Evolutionary conservation across 2,797 vertebrate species (phyloP), one percentile per base, ranked within the genome.

Genomic region (Syngnathus rostellatus): DNA sequence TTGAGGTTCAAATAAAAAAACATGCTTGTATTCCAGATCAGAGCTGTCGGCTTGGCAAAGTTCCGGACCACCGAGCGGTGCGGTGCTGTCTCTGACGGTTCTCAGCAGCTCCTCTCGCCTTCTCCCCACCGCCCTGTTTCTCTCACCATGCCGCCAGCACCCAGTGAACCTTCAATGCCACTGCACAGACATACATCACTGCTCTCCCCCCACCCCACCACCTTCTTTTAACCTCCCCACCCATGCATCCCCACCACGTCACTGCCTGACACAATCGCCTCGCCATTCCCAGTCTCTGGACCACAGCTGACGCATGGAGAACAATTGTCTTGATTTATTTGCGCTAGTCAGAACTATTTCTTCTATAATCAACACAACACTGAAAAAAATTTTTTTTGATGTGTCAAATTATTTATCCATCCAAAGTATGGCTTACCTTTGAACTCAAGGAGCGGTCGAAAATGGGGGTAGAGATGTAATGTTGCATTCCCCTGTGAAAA

Each of bases 391-490:
- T n/a, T n/a, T n/a, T n/a, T n/a, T 31, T 31, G 31, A 31, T 31
- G 31, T 31, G 31, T 31, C 31, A 31, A 31, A 31, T 31, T 39
- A 37, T 38, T 6, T 17, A 50, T 17, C 53, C 31, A 16, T 57
- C 55, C 16, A 37, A 2, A 16, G 14, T 31, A 14, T 14, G 25
- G 58, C 87, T 87, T 89, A 92, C 92, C 91, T 93, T 91, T 91
- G 71, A 91, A 92, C 84, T 92, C 89, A 23, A 92, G 84, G 55
- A 92, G 83, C 0, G 88, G 87, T 73, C 90, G 81, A 81, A 92
- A 92, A 85, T 93, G 92, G 39, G 91, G 92, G 78, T 93, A 92
- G 46, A 93, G 90, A 77, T 92, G 92, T 3, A 93, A 79, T 2
- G 90, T 92, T 23, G 91, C 92, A 79, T 92, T 92, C 6, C 91